Conservation (phyloP, 2,113 vertebrate genomes). For the Lethenteron reissneri region DNA sequence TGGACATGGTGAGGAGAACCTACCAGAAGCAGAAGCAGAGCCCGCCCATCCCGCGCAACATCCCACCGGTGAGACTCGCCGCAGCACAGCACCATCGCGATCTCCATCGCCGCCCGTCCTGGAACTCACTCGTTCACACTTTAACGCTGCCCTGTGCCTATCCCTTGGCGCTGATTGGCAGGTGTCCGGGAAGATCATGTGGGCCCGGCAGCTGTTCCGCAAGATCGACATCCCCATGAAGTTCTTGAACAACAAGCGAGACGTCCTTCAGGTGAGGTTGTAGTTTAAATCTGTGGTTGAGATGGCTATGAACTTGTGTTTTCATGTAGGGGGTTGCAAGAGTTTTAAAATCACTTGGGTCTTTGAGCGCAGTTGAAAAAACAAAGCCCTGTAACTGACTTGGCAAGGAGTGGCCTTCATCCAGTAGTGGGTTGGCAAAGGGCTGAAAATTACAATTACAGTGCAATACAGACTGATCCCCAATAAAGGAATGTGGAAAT, state of each 20-base stretch:
- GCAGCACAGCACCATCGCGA: neutral
- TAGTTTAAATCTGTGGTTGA: too few relatives aligned
- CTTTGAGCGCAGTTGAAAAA: too few relatives aligned
- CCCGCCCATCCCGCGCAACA: constrained; percentile 29
- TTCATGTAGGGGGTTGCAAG: too few relatives aligned
- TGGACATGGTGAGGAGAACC: constrained; percentile 30
- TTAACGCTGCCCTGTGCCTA: neutral
- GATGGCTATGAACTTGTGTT: too few relatives aligned
- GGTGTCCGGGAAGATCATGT: constrained; percentile 40
- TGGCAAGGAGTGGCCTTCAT: too few relatives aligned
- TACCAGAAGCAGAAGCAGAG: constrained; percentile 34
- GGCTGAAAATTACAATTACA: too few relatives aligned
- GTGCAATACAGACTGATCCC: too few relatives aligned
- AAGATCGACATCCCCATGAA: constrained; percentile 42
- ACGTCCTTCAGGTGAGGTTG: constrained; percentile 27
- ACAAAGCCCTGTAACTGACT: too few relatives aligned
- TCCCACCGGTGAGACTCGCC: constrained; percentile 27
- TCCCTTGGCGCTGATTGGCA: constrained; percentile 14
- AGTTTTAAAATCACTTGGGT: too few relatives aligned
- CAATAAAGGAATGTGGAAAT: too few relatives aligned
- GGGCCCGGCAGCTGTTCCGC: constrained; percentile 40
- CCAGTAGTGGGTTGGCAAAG: too few relatives aligned
- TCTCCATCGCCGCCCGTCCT: neutral
- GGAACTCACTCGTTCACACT: neutral
- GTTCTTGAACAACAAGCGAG: constrained; percentile 30